Percentiles rank a stretch among this genome's conserved stretches.
Conservation (phyloP, 2,888 invertebrate genomes). For the Stenodema calcarata region DNA sequence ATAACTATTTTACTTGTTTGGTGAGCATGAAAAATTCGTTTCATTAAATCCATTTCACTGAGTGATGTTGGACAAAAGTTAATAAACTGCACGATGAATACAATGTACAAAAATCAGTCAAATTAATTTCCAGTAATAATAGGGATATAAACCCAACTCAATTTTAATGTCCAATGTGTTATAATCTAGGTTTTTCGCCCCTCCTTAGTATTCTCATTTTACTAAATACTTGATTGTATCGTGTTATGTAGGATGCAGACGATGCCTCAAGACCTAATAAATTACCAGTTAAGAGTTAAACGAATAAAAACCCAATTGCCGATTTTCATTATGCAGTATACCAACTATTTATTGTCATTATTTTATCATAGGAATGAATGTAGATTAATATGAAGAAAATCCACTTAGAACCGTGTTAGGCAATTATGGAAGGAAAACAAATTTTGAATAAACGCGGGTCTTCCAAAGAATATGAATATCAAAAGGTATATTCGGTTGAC, state of each 20-base stretch:
- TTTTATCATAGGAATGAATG: neutral
- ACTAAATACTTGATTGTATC: neutral
- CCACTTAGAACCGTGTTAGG: neutral
- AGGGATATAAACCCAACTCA: neutral
- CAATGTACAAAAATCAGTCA: too few relatives aligned
- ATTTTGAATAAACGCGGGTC: neutral
- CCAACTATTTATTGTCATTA: constrained; percentile 27
- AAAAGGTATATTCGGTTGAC: neutral
- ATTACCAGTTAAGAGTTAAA: constrained; percentile 9
- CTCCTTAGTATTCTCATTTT: too few relatives aligned
- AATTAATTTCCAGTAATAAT: neutral
- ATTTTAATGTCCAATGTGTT: neutral
- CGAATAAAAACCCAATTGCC: neutral
- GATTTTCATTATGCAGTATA: neutral
- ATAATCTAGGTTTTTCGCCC: too few relatives aligned
- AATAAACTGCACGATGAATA: neutral
- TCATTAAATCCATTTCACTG: neutral
- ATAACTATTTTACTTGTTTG: too few relatives aligned
- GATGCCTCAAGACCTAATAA: neutral
- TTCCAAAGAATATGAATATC: neutral
- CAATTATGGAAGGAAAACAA: neutral
- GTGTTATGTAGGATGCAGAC: neutral
- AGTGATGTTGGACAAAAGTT: neutral
- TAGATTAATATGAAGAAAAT: neutral
- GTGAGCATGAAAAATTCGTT: neutral